Conservation (phyloP, 1,140 invertebrate species). For the Zelostemma sp. region DNA sequence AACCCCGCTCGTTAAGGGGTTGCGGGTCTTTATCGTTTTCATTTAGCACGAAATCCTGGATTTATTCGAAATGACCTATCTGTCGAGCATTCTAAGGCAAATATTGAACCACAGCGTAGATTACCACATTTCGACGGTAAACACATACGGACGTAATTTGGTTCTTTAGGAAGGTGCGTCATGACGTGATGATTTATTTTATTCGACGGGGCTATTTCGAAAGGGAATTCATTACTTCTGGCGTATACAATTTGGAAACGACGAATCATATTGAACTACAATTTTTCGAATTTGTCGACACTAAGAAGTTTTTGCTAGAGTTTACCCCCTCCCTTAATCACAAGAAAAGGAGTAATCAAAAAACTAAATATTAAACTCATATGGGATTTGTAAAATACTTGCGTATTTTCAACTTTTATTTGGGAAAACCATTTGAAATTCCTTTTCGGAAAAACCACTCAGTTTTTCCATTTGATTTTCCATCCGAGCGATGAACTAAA, state of each 20-base stretch:
- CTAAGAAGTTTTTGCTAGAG: not conserved
- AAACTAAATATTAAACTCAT: no score
- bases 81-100: conserved; percentile 25
- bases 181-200: not conserved
- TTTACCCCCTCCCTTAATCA: no score
- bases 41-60: conserved; percentile 42
- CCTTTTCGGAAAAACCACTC: no score
- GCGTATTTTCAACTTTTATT: no score
- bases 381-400: no score
- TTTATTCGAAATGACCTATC: conserved; percentile 20
- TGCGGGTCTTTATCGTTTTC: conserved; percentile 26
- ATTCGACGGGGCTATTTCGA: no score
- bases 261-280: not conserved
- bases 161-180: conserved; percentile 9
- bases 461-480: no score
- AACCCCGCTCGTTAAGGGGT: conserved; percentile 30
- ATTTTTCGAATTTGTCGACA: not conserved
- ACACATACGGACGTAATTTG: conserved; percentile 31
- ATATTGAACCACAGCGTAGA: conserved; percentile 35
- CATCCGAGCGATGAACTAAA: no score
- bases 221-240: no score
- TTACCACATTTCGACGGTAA: conserved; percentile 32
- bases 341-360: not conserved
- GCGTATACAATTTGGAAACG: no score
- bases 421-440: no score